Evolutionary conservation across 2,888 invertebrate species (phyloP), one percentile per base, ranked within the genome.

Genomic region (Dexiosoma caninum): DNA sequence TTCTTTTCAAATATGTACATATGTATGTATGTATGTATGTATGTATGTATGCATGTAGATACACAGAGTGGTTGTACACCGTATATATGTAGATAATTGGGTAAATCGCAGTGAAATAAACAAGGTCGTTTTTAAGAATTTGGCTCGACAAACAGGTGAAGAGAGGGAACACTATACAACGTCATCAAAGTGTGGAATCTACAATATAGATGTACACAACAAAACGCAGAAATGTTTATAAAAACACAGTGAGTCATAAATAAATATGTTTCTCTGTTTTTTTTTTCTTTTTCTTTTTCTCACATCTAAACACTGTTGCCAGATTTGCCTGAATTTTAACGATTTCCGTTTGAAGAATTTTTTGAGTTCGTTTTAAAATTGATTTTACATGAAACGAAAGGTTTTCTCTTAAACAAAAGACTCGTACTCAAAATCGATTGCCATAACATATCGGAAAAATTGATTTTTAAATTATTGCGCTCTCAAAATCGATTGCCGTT

Each of bases 201-300:
- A n/a, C n/a, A n/a, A n/a, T n/a, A n/a, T n/a, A 59, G 35, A 10
- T 32, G 46, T 27, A 64, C 27, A 59, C 62, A 79, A 35, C 37
- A 67, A 19, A 57, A 32, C 4, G 14, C 42, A 37, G 53, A 69
- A 62, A 23, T 42, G 14, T 60, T 46, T 44, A 44, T 35, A 72
- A 69, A 66, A 49, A 57, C 30, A 21, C 9, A 16, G 57, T 79
- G 78, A 79, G 62, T 79, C 78, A 79, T 59, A 37, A 16, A 40
- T 0, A 23, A 19, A 44, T n/a, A n/a, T n/a, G n/a, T n/a, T n/a
- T n/a, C n/a, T 23, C 0, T 23, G 2, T 23, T n/a, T 9, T 19
- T 4, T 53, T 16, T 35, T 35, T 66, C 10, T 64, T 55, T 42
- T 40, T 19, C 1, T 35, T 30, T 49, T 59, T 32, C 44, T 55